Base-by-base conservation (phyloP, 2,797 vertebrate genomes). In the Lepilemur septentrionalis region DNA sequence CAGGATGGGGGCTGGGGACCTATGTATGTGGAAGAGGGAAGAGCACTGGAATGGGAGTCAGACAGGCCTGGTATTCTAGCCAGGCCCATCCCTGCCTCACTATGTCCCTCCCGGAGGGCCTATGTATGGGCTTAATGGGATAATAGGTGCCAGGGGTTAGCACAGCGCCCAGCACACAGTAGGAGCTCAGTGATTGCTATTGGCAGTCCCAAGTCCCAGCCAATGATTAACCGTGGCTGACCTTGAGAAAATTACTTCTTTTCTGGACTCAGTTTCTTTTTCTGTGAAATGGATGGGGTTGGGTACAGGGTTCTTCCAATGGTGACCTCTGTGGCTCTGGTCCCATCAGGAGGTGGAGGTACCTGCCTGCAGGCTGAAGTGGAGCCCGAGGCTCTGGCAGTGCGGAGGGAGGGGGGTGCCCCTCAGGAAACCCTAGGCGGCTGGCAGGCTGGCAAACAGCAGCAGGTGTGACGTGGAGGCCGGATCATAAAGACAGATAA, bases 401-500 rank as follows among this genome's bases (percentile, higher is more conserved):
- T 41, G 50, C 76, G 52, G 22, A 0, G 30, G 61, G 13, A 35
- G 67, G 32, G 81, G 69, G 91, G 18, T 81, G 18, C 52, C 46
- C 17, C 84, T 82, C 88, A 50, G 92, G 94, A 97, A 94, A 78
- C 80, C 30, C 52, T 87, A 84, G 70, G 73, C 30, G 52, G 65
- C 70, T 5, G 14, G 50, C 10, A 6, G 65, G 70, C 90, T 52
- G 81, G 91, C 91, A 91, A 92, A 89, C 43, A 88, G 93, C 81
- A 81, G 92, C 97, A 95, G 96, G 70, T 97, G 75, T 95, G 93
- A 89, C 14, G 35, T 89, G 91, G 86, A 89, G 52, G 28, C 10
- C 30, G 22, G 52, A 6, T 73, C 78, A 80, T 93, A 95, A 97
- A 97, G 75, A 30, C 63, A 93, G 94, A 95, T 93, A 97, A 96